Base-by-base conservation (phyloP, 2,113 vertebrate species). In the Labrus mixtus region DNA sequence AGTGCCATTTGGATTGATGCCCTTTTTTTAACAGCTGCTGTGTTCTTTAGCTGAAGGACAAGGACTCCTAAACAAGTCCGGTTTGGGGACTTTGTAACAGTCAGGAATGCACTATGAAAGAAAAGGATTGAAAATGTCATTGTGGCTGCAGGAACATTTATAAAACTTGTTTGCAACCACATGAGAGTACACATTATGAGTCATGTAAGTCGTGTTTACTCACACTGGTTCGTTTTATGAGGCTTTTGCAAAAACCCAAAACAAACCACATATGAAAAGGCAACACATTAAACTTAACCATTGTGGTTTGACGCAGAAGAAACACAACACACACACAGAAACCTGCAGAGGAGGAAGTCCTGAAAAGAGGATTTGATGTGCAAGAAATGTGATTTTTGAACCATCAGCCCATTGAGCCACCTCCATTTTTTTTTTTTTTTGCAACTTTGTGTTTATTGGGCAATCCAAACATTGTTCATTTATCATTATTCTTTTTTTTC, bases 191-290 rank as follows among this genome's bases (percentile, higher is more conserved):
- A 62, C 46, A 17, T 69, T 43, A 9, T 56, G 72, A 77, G 29
- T 59, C 37, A 62, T 1, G 48, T 20, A 6, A 55, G 39, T 57
- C 36, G 51, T 76, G 79, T 77, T 79, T 69, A 29, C 72, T 69
- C 50, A 72, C 11, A 2, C 22, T 53, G 64, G 79, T 59, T 74
- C 54, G 59, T 43, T 76, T 82, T 76, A 79, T 8, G 59, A 33
- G 2, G 22, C 23, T 10, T 10, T 4, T 2, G 2, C 39, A n/a
- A 68, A 67, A 48, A 16, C 48, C 39, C 58, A 36, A 33, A 79
- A 73, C 20, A 46, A 80, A 75, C 77, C 80, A 51, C 73, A 58
- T 12, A 25, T 19, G 70, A 76, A 76, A 61, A 73, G 73, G 55
- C 46, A 54, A 13, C 36, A 74, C 56, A 81, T 68, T 59, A 72